Evolutionary conservation across 1,140 invertebrate genomes (phyloP).

Genomic region (Drepana arcuata): DNA sequence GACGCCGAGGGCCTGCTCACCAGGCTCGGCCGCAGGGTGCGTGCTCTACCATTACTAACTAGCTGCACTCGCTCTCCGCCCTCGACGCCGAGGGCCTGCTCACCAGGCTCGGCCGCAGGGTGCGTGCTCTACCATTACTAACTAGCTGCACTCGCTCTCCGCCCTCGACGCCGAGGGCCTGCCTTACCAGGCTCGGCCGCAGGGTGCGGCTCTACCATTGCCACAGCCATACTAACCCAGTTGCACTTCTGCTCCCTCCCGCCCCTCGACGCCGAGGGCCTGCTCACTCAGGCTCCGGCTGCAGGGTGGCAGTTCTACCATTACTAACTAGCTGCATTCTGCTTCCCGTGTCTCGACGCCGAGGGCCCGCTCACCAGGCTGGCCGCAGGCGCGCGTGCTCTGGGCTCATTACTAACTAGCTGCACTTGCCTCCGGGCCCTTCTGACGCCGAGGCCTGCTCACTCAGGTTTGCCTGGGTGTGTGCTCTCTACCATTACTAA

Average conservation of each 20-base stretch:
- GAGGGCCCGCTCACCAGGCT: slow-evolving; percentile 96
- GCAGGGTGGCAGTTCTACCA: no score
- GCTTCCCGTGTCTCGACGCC: slow-evolving; percentile 95
- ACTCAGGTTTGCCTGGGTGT: slow-evolving; percentile 89
- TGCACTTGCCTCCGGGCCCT: no score
- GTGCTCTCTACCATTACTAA: no score
- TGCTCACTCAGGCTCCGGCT: no score
- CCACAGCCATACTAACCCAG: no score
- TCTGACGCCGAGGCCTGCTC: no score
- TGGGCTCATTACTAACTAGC: no score
- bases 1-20: slow-evolving; percentile 98
- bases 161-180: slow-evolving; percentile 98
- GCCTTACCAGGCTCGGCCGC: slow-evolving; percentile 92
- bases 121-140: no score
- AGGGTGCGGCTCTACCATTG: slow-evolving; percentile 92
- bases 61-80: slow-evolving; percentile 96
- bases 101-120: slow-evolving; percentile 91
- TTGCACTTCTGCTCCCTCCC: slow-evolving; percentile 97
- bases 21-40: slow-evolving; percentile 90
- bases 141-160: slow-evolving; percentile 96
- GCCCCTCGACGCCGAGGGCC: slow-evolving; percentile 96
- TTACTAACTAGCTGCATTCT: slow-evolving; percentile 98
- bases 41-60: no score
- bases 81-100: slow-evolving; percentile 97
- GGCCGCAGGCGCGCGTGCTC: no score